A percentile compares a stretch with the other conserved stretches of the same genome.
Evolutionary conservation across 2,888 invertebrate genomes (phyloP).

Genomic region (Parthenolecanium corni): DNA sequence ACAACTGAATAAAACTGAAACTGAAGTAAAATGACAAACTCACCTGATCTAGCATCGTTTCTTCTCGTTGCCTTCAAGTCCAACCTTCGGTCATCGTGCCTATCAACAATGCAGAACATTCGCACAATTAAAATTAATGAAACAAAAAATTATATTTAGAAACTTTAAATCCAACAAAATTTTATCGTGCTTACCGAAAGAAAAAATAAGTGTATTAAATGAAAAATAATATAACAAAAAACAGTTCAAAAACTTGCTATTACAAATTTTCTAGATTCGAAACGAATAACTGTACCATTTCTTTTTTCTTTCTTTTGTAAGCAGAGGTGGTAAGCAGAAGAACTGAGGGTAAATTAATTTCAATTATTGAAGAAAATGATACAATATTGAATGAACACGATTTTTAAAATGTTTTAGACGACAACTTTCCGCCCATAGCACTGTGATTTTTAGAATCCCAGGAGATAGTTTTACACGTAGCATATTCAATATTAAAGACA

Average conservation of each 20-base stretch:
- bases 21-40: neutral
- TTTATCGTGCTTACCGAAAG: neutral
- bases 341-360: no score
- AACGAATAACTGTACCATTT: no score
- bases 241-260: neutral
- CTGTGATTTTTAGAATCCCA: no score
- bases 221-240: neutral
- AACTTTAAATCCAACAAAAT: neutral
- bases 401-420: no score
- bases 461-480: no score
- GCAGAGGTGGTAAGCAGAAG: no score
- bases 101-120: neutral
- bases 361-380: no score
- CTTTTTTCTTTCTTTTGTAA: no score
- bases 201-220: neutral
- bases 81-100: slow-evolving; percentile 14
- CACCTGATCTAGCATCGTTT: slow-evolving; percentile 9
- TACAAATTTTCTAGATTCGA: neutral
- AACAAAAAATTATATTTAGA: neutral
- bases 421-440: no score
- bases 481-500: no score
- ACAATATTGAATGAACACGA: no score
- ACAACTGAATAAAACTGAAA: neutral
- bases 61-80: slow-evolving; percentile 11
- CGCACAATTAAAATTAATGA: neutral